Base-by-base conservation (phyloP, 2,888 invertebrate genomes). In the Pasiphila rectangulata region DNA sequence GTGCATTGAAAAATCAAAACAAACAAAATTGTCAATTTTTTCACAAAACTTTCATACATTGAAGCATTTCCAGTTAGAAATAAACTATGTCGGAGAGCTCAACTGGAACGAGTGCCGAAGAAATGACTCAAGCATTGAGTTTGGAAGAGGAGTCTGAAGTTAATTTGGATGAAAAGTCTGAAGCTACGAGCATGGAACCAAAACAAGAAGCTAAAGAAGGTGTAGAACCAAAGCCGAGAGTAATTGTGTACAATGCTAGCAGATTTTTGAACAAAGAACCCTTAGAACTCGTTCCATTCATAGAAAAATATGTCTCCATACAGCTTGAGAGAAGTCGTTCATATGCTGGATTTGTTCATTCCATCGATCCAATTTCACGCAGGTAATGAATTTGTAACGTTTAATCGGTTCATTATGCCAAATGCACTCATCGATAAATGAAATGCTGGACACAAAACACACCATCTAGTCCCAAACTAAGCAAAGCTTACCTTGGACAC, bases 361-460 rank as follows among this genome's bases (percentile, higher is more conserved):
- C 83, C 0, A 69, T 84, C 39, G 85, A 86, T 56, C 83, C 85
- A 23, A 46, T 79, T n/a, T 67, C 79, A 15, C 52, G 70, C 45
- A 83, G 83, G 85, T 85, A 72, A 66, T 40, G 5, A 12, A 25
- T 2, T 7, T 3, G 3, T 9, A 2, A 13, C 1, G 2, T 0
- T 12, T 25, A 5, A 25, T 1, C 13, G 7, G 12, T 7, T 27
- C 3, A 5, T 27, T 1, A 10, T 2, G 12, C 12, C 1, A 27
- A 27, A 13, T 12, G 25, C 6, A n/a, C n/a, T n/a, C n/a, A n/a
- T n/a, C n/a, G n/a, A n/a, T n/a, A n/a, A n/a, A n/a, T n/a, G n/a
- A n/a, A n/a, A n/a, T n/a, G n/a, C n/a, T n/a, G n/a, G n/a, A n/a
- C n/a, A n/a, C n/a, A n/a, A n/a, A n/a, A n/a, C n/a, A n/a, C n/a